Base-by-base conservation (phyloP, 2,113 vertebrate species). In the Motacilla alba region DNA sequence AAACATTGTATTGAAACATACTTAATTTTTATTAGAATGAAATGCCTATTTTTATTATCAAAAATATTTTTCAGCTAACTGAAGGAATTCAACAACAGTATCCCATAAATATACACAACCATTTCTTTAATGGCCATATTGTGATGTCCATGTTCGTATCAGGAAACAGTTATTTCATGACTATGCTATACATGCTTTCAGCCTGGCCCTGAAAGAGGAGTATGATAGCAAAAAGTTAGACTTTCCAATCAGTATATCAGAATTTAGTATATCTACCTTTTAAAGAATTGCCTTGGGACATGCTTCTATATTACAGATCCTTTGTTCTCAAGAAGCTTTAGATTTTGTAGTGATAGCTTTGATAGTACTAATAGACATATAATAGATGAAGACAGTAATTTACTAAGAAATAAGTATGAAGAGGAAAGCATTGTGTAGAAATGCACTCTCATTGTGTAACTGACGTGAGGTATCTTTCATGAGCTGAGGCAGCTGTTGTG, bases 21-120 rank as follows among this genome's bases (percentile, higher is more conserved):
- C 3, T 21, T 47, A 44, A 37, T 67, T 35, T 91, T 89, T 63
- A 7, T 9, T 39, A 26, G 11, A 6, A 56, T 35, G 21, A 39
- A 47, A 39, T 44, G 6, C 39, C 11, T n/a, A 14, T 52, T 67
- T 83, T 73, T 64, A 44, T 53, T 53, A 9, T 44, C 1, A 18
- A 19, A 87, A 62, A 11, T 56, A 20, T 68, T 80, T 86, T 35
- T 86, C 21, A 53, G 12, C 15, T 72, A 3, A 50, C 17, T 63
- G 82, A 62, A 87, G 66, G 4, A n/a, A 63, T 75, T 62, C 13
- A 74, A 22, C 19, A 68, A 35, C 12, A 81, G 2, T 10, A 66
- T 1, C 4, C 30, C 1, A 0, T 58, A 58, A 58, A 83, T 19
- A 62, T 5, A 22, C 2, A 2, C 3, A 8, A 0, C 4, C 2